Evolutionary conservation across 1,140 invertebrate genomes (phyloP).

Genomic region (Drosophila leontia): DNA sequence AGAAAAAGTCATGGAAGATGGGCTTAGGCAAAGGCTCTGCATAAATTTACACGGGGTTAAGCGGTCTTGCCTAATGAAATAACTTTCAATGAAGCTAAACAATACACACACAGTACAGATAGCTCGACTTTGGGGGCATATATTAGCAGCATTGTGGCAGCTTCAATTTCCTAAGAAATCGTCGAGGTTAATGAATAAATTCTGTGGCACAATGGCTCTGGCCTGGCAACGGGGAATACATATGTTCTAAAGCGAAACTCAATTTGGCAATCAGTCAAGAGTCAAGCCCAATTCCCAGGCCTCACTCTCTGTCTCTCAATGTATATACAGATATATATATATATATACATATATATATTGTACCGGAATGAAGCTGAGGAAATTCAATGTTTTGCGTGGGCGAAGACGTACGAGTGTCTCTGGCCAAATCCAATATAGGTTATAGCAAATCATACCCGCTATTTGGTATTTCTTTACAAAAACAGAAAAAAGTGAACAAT

Average conservation of each 20-base stretch:
- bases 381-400: conserved; percentile 30
- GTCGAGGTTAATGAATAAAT: conserved; percentile 50
- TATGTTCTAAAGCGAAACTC: conserved; percentile 44
- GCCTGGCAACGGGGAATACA: conserved; percentile 36
- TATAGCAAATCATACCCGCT: conserved; percentile 18
- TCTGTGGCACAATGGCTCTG: conserved; percentile 27
- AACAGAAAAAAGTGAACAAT: background rate
- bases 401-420: conserved; percentile 36
- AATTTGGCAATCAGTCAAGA: conserved; percentile 64
- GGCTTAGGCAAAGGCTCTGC: conserved; percentile 56
- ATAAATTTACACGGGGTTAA: conserved; percentile 65
- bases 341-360: background rate
- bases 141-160: conserved; percentile 44
- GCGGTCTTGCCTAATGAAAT: conserved; percentile 64
- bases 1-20: background rate
- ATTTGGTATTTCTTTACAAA: background rate
- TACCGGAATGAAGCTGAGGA: conserved; percentile 16
- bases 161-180: conserved; percentile 41
- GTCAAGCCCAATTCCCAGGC: conserved; percentile 9
- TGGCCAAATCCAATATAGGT: conserved; percentile 27
- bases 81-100: conserved; percentile 44
- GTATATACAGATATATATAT: background rate
- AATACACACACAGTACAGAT: conserved; percentile 1
- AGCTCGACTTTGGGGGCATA: background rate
- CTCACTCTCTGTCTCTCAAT: background rate